phyloP scores from a whole-genome alignment of 2,113 vertebrate species.

The Corynorhinus townsendii region DNA sequence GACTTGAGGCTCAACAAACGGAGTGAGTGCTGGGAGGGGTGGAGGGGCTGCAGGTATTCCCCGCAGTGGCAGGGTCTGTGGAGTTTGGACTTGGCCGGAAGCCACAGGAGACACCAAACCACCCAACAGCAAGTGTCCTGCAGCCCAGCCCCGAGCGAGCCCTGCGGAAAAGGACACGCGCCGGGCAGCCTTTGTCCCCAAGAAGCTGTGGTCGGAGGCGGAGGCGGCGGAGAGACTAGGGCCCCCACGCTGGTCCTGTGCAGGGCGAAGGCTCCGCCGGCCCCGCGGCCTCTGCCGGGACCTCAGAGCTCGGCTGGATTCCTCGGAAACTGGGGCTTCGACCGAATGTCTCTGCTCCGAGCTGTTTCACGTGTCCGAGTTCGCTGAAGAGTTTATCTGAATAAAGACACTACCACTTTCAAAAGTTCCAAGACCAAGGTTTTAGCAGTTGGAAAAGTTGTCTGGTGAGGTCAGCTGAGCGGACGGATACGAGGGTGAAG shows the following conservation, averaged over 20 bases:
- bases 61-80: accelerated
- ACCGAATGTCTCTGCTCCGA: not conserved
- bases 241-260: not conserved
- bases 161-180: not conserved
- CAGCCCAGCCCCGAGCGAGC: not conserved
- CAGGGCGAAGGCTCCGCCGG: not conserved
- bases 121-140: too few relatives aligned
- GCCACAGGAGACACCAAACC: not conserved
- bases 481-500: not conserved
- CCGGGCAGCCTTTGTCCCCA: not conserved
- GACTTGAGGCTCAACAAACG: accelerated
- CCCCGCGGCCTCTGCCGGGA: not conserved
- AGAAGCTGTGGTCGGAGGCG: not conserved
- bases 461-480: not conserved
- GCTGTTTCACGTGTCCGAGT: not conserved
- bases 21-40: not conserved
- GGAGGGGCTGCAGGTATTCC: not conserved
- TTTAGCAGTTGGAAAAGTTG: not conserved
- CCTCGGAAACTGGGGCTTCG: not conserved
- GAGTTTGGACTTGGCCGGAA: not conserved
- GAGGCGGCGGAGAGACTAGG: not conserved
- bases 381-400: not conserved
- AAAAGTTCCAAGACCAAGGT: not conserved
- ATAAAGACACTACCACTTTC: not conserved
- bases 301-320: not conserved